Evolutionary conservation across 2,113 vertebrate genomes (phyloP), one percentile per base, ranked within the genome.

Genomic region (Cryptotis parvus): DNA sequence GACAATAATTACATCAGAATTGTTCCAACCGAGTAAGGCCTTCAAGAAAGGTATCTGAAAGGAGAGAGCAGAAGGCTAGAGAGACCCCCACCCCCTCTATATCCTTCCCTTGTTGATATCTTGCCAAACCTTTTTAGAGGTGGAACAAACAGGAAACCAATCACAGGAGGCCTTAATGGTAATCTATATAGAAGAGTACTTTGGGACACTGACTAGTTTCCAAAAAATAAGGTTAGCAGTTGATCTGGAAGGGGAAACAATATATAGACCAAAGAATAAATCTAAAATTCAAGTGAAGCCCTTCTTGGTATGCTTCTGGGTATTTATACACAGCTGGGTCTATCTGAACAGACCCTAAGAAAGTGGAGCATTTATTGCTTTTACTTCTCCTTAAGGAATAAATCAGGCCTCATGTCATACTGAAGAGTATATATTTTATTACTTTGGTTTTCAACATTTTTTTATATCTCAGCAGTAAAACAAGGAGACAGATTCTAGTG

Each of bases 111-210:
- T 5, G 10, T n/a, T 16, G 55, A 41, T 39, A 20, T 61, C 26
- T 74, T 77, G 26, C 20, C 1, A 29, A 12, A 31, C 6, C 6
- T 16, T 78, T 73, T 6, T 10, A 14, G 18, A 74, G 35, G 20
- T 15, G 27, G 66, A 49, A 4, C 24, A 4, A 76, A 16, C 11
- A 1, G 29, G 43, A 26, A 84, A 24, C 2, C 29, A 87, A 91
- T 7, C n/a, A 27, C 7, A 31, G 9, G 2, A 72, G 3, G 0
- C 6, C 41, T 2, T 16, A 24, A 1, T 33, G 1, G 5, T 1
- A 63, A 9, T 39, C 9, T 6, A 39, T 70, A 80, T 70, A 72
- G n/a, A 75, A 20, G 1, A 93, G 11, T 7, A 7, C 78, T 29
- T 77, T n/a, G 66, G 33, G 45, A 69, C 39, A 84, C 5, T 79